A percentile compares a stretch with the other conserved stretches of the same genome.
Conservation (phyloP, 2,888 invertebrate genomes). For the Helleia helle region DNA sequence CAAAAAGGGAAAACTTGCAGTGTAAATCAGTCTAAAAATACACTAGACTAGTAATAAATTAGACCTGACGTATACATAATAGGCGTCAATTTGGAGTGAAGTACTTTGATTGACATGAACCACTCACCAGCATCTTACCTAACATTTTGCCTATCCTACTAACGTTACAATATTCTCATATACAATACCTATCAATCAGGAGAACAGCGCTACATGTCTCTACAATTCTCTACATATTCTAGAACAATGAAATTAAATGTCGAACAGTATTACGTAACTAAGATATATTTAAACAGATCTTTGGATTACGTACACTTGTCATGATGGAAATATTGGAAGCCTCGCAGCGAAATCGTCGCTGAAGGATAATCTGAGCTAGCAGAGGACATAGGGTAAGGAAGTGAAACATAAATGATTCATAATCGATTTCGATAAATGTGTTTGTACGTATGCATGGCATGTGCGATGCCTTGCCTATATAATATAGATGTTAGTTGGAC, state of each 20-base stretch:
- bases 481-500: no score
- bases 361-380: not conserved
- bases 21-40: no score
- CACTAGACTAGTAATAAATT: no score
- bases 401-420: not conserved
- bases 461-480: no score
- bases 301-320: conserved; percentile 5
- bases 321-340: conserved; percentile 1
- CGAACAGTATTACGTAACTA: conserved; percentile 2
- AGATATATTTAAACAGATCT: conserved; percentile 8
- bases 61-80: no score
- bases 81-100: no score
- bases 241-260: conserved; percentile 2
- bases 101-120: no score
- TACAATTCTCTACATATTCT: not conserved
- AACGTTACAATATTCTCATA: not conserved
- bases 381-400: not conserved
- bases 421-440: no score
- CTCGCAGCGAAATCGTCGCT: not conserved
- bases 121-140: no score
- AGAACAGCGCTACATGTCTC: not conserved
- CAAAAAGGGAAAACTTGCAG: no score
- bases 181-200: not conserved
- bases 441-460: no score
- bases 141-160: no score